A percentile compares a stretch with the other conserved stretches of the same genome.
Evolutionary conservation across 2,113 vertebrate species (phyloP).

Genomic region (Bubo scandiacus): DNA sequence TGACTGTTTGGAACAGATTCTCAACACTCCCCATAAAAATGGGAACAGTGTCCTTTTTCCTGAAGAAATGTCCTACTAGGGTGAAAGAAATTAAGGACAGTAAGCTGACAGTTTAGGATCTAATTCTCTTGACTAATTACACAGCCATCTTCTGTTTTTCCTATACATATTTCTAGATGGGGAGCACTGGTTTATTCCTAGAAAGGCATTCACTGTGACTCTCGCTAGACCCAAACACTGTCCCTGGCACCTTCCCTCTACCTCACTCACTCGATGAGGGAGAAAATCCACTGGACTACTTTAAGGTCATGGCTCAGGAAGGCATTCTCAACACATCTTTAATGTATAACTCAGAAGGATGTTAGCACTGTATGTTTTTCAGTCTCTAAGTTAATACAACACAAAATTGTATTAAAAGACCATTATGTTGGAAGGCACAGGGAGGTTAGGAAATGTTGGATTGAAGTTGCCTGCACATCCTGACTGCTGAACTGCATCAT

Average conservation of each 20-base stretch:
- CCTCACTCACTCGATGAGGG: not conserved
- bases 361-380: not conserved
- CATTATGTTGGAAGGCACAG: not conserved
- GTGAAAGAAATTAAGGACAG: not conserved
- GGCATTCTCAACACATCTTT: not conserved
- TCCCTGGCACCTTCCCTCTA: not conserved
- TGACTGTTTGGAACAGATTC: not conserved
- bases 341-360: not conserved
- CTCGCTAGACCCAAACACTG: not conserved
- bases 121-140: not conserved
- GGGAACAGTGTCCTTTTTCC: not conserved
- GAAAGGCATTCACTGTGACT: not conserved
- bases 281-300: not conserved
- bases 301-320: not conserved
- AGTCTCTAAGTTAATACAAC: not conserved
- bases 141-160: not conserved
- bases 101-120: not conserved
- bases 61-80: not conserved
- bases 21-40: not conserved
- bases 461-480: not conserved
- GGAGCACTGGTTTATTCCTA: not conserved
- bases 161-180: not conserved
- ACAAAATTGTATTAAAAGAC: conserved; percentile 2
- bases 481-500: not conserved
- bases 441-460: not conserved